Conservation (phyloP, 1,140 invertebrate genomes). For the Anadara kagoshimensis region DNA sequence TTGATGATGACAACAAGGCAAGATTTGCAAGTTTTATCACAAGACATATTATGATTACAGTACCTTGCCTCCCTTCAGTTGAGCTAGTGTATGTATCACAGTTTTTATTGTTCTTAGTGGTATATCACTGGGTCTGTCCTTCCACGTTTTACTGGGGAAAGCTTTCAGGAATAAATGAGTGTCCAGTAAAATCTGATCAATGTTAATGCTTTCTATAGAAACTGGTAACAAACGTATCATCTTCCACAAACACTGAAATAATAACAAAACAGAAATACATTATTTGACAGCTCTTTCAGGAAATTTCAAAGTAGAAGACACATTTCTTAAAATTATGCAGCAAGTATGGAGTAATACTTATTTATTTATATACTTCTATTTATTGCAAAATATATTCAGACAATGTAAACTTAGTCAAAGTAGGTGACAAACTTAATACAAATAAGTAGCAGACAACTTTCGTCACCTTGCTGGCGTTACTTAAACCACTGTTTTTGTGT, state of each 20-base stretch:
- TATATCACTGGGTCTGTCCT: slow-evolving; percentile 83
- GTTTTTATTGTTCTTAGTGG: slow-evolving; percentile 93
- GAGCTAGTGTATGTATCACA: slow-evolving; percentile 87
- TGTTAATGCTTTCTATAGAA: slow-evolving; percentile 84
- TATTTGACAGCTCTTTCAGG: too few species aligned
- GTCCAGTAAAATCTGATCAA: slow-evolving; percentile 87
- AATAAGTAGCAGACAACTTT: too few species aligned
- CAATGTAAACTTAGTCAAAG: too few species aligned
- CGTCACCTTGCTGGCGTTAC: too few species aligned
- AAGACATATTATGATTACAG: too few species aligned
- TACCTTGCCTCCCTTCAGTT: slow-evolving; percentile 74
- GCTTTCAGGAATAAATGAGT: slow-evolving; percentile 89
- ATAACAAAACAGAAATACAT: slow-evolving; percentile 22
- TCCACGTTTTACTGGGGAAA: slow-evolving; percentile 88
- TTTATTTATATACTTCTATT: background rate
- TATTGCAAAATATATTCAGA: too few species aligned
- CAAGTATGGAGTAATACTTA: background rate
- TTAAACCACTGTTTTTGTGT: too few species aligned
- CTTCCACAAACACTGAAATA: slow-evolving; percentile 85
- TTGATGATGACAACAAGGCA: too few species aligned
- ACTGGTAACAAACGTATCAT: slow-evolving; percentile 86
- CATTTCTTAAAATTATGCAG: too few species aligned
- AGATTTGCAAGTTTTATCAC: too few species aligned
- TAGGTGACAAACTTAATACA: too few species aligned
- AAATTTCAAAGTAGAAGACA: too few species aligned